Conservation (phyloP, 2,888 invertebrate genomes). For the Drosophila neotestacea region DNA sequence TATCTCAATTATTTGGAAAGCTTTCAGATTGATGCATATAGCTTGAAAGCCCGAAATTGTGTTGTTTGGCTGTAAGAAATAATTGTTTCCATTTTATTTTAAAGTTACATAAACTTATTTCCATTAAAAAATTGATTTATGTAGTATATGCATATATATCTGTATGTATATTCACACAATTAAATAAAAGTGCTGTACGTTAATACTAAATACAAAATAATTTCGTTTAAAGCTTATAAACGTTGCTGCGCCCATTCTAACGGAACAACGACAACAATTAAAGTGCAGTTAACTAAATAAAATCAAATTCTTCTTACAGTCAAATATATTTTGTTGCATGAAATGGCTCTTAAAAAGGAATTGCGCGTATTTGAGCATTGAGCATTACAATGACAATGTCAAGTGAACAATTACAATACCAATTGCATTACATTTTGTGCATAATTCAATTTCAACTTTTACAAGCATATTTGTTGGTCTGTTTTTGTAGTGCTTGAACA, state of each 20-base stretch:
- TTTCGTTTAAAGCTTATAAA: slow-evolving; percentile 48
- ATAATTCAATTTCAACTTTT: slow-evolving; percentile 43
- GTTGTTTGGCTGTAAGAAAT: slow-evolving; percentile 26
- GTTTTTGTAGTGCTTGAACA: slow-evolving; percentile 29
- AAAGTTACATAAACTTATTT: slow-evolving; percentile 24
- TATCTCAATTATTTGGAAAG: slow-evolving; percentile 47
- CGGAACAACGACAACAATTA: slow-evolving; percentile 24
- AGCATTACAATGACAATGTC: slow-evolving; percentile 23
- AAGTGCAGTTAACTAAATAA: slow-evolving; percentile 20
- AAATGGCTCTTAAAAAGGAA: slow-evolving; percentile 38
- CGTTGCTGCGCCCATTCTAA: slow-evolving; percentile 26
- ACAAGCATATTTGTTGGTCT: slow-evolving; percentile 38
- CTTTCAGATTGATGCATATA: slow-evolving; percentile 8
- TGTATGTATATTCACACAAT: slow-evolving; percentile 18
- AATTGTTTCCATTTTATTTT: slow-evolving; percentile 34
- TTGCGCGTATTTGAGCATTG: slow-evolving; percentile 46
- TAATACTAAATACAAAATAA: slow-evolving; percentile 41
- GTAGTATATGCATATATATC: slow-evolving; percentile 16
- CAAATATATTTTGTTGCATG: slow-evolving; percentile 16
- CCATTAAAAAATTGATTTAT: slow-evolving; percentile 18
- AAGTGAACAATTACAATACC: slow-evolving; percentile 28
- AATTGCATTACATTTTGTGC: slow-evolving; percentile 55
- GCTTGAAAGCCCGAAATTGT: slow-evolving; percentile 25
- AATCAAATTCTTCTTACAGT: slow-evolving; percentile 24
- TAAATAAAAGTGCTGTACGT: slow-evolving; percentile 21